Percentiles rank a stretch among this genome's conserved stretches.
Conservation (phyloP, 30 jellyfish, hydroid and myxozoan genomes). For the Hydractinia echinata region DNA sequence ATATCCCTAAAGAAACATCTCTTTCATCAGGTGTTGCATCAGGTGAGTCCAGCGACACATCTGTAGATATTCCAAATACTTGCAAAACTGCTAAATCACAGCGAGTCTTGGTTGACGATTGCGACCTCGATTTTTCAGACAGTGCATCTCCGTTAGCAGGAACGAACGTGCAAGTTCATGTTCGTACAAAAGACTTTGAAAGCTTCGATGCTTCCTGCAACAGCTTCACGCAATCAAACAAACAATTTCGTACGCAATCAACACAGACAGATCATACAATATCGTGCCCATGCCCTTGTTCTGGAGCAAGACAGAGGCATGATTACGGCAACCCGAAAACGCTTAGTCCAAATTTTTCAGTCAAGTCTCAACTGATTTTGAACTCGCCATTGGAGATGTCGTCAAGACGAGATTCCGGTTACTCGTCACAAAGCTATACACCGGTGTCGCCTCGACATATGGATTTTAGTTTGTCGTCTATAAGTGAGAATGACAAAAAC, state of each 20-base stretch:
- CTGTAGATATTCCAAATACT: background rate
- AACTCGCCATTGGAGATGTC: background rate
- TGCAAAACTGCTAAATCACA: background rate
- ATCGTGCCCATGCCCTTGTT: slow-evolving; percentile 17
- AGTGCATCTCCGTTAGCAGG: too few relatives aligned
- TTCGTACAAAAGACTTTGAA: background rate
- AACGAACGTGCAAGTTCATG: background rate
- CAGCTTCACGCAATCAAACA: too few relatives aligned
- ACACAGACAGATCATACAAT: slow-evolving; percentile 2
- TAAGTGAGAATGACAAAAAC: background rate
- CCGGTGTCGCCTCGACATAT: background rate
- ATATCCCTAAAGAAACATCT: background rate
- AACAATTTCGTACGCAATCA: background rate
- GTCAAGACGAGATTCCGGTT: background rate
- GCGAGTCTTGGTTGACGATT: too few relatives aligned
- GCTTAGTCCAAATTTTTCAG: background rate
- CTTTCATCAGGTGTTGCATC: slow-evolving; percentile 16
- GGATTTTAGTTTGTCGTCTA: background rate
- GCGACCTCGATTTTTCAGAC: too few relatives aligned
- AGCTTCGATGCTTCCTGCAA: too few relatives aligned
- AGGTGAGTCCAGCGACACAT: background rate
- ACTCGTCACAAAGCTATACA: background rate
- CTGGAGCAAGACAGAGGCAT: background rate
- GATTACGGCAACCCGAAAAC: background rate
- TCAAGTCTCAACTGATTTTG: background rate